A percentile compares a stretch with the other conserved stretches of the same genome.
These are phyloP conservation scores for Drosophila quasianomalipes DNA, from an alignment of 2,888 invertebrate species.

Conservation along the genomic window DNA sequence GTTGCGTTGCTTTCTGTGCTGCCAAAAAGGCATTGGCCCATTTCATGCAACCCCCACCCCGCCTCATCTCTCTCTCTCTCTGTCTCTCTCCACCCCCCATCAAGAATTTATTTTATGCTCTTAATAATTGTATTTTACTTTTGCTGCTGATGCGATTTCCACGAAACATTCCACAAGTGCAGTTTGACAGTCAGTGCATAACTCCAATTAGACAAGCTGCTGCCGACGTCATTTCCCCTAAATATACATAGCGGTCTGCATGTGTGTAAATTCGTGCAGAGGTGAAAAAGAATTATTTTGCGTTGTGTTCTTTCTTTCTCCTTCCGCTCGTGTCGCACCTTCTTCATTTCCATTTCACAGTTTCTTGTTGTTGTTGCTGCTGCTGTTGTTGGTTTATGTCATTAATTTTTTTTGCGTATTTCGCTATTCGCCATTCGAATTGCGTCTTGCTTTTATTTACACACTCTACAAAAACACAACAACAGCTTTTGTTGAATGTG, in stretches of 20 bases:
- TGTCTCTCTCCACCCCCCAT: neutral
- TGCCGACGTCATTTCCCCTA: constrained; percentile 20
- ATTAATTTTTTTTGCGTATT: constrained; percentile 45
- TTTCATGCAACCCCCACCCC: constrained; percentile 8
- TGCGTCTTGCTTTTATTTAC: constrained; percentile 69
- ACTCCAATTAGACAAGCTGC: constrained; percentile 18
- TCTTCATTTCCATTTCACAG: constrained; percentile 37
- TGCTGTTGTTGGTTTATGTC: constrained; percentile 32
- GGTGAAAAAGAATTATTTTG: neutral
- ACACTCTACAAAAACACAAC: constrained; percentile 46
- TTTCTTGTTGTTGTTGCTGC: constrained; percentile 10
- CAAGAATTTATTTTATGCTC: constrained; percentile 32
- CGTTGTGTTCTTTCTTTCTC: constrained; percentile 8
- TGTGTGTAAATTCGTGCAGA: constrained; percentile 1
- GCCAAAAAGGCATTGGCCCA: constrained; percentile 79
- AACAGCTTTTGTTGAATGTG: constrained; percentile 28
- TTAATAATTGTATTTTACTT: constrained; percentile 25
- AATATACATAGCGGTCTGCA: neutral
- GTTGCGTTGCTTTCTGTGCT: constrained; percentile 30
- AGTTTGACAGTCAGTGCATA: neutral
- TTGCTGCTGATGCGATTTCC: neutral
- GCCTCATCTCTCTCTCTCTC: neutral
- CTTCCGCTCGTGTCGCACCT: constrained; percentile 29
- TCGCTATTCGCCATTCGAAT: constrained; percentile 58
- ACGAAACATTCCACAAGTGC: constrained; percentile 13